A percentile compares a stretch with the other conserved stretches of the same genome.
These are phyloP conservation scores for Oriolus oriolus DNA, from an alignment of 2,113 vertebrate genomes.

Conservation along the genomic window DNA sequence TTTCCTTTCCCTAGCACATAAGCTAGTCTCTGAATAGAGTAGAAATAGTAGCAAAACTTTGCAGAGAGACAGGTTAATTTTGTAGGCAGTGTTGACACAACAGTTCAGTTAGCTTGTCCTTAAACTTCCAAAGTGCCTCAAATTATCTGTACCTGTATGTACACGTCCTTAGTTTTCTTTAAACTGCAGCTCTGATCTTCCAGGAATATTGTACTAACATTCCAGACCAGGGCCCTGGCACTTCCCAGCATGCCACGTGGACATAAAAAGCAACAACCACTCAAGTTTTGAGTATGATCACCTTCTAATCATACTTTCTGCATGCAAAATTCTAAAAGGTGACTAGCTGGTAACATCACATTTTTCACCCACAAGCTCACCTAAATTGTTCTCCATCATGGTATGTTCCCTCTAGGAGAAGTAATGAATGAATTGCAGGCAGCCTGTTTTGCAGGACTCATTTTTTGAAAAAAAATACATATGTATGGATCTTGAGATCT, in stretches of 20 bases:
- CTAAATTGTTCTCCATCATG: neutral
- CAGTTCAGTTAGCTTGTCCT: neutral
- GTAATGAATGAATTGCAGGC: neutral
- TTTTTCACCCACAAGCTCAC: neutral
- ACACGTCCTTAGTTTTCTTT: neutral
- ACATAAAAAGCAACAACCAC: neutral
- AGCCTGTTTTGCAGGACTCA: neutral
- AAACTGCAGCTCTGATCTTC: conserved; percentile 43
- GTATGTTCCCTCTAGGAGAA: neutral
- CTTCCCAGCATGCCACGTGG: neutral
- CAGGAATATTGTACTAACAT: conserved; percentile 32
- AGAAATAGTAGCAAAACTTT: neutral
- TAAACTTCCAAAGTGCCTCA: conserved; percentile 23
- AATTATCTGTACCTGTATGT: conserved; percentile 26
- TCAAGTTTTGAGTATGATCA: neutral
- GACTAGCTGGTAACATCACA: neutral
- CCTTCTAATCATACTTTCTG: neutral
- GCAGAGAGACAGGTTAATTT: conserved; percentile 7
- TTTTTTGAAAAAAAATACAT: neutral
- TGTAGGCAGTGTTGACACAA: conserved; percentile 34
- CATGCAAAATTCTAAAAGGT: neutral
- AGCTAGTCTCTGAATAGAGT: neutral
- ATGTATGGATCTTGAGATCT: neutral
- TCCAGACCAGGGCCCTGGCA: neutral
- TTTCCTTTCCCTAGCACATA: neutral